These are phyloP conservation scores for Drosophila micromelanica DNA, from an alignment of 1,140 invertebrate species.

Conservation along the genomic window DNA sequence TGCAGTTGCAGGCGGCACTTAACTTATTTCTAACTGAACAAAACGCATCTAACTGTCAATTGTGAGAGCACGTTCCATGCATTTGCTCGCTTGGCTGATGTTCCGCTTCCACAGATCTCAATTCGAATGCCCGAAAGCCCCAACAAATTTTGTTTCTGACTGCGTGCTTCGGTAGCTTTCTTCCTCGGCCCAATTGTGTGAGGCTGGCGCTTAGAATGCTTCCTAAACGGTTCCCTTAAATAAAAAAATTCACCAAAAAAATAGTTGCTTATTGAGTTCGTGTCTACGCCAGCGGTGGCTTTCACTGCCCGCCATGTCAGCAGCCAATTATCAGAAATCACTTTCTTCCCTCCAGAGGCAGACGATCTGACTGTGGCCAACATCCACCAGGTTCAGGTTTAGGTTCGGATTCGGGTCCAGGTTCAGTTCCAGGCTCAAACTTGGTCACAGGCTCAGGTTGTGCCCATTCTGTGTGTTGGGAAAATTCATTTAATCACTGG, in stretches of 20 bases:
- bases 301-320: constrained; percentile 57
- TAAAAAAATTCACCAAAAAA: not conserved
- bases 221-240: not conserved
- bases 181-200: too few species aligned
- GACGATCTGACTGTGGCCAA: constrained; percentile 10
- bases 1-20: constrained; percentile 3
- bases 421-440: constrained; percentile 23
- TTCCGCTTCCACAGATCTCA: constrained; percentile 24
- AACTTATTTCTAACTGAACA: constrained; percentile 21
- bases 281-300: constrained; percentile 55
- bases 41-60: constrained; percentile 75
- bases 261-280: constrained; percentile 31
- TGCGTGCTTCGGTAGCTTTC: too few species aligned
- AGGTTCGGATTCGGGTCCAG: not conserved
- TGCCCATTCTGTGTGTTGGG: constrained; percentile 69
- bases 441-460: constrained; percentile 45
- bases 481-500: constrained; percentile 61
- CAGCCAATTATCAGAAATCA: constrained; percentile 52
- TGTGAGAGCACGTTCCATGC: constrained; percentile 50
- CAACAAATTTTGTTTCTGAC: not conserved
- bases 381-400: not conserved
- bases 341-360: constrained; percentile 55
- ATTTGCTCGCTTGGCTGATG: constrained; percentile 35
- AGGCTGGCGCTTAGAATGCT: too few species aligned
- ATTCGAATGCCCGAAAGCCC: constrained; percentile 52